A percentile compares a stretch with the other conserved stretches of the same genome.
phyloP scores from a whole-genome alignment of 2,888 invertebrate genomes.

The Cryptocephalus primarius region DNA sequence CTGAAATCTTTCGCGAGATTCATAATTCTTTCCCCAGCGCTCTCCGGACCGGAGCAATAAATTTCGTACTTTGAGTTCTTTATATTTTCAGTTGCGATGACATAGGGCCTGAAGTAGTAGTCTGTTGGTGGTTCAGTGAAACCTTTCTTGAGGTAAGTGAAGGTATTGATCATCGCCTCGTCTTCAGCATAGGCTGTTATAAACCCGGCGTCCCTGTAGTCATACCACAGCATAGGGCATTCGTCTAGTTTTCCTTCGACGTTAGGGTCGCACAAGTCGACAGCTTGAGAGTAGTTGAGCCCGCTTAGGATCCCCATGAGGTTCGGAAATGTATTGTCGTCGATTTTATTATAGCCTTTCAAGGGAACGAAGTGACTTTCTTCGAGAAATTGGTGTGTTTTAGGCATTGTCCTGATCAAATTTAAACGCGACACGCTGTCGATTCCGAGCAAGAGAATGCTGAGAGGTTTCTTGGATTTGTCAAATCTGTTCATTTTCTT shows the following conservation, averaged over 20 bases:
- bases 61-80: conserved; percentile 35
- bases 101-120: conserved; percentile 67
- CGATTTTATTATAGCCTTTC: conserved; percentile 50
- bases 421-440: conserved; percentile 77
- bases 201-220: conserved; percentile 59
- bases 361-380: conserved; percentile 36
- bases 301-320: conserved; percentile 74
- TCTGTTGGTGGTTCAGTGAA: conserved; percentile 67
- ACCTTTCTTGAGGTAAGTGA: conserved; percentile 59
- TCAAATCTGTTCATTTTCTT: too few species aligned
- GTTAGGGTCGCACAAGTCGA: conserved; percentile 39
- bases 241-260: conserved; percentile 46
- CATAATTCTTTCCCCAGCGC: conserved; percentile 56
- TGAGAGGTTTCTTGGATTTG: neutral
- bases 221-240: conserved; percentile 69
- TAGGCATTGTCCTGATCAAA: conserved; percentile 61
- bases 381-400: conserved; percentile 54
- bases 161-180: conserved; percentile 58
- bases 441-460: conserved; percentile 71
- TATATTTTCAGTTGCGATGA: conserved; percentile 52
- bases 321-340: conserved; percentile 86
- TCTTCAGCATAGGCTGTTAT: conserved; percentile 76
- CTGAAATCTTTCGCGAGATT: conserved; percentile 59
- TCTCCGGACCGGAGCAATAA: conserved; percentile 51
- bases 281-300: conserved; percentile 34